phyloP scores from a whole-genome alignment of 2,797 vertebrate species.

The Pteronotus mesoamericanus region DNA sequence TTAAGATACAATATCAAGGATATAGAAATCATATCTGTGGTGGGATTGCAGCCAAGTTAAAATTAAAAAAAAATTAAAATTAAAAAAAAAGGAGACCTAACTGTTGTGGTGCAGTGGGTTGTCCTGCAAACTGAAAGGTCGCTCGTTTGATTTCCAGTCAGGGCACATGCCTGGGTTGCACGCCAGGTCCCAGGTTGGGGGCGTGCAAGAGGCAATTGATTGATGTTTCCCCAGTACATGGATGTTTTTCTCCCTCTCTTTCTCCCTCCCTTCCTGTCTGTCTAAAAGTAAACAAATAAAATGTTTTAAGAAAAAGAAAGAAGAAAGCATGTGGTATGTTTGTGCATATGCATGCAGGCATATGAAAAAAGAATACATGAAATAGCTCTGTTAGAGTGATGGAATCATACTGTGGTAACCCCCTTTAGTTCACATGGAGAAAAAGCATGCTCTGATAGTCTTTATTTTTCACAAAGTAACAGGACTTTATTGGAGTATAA shows the following conservation, averaged over 20 bases:
- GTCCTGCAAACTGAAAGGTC: background rate
- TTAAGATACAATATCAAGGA: background rate
- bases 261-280: background rate
- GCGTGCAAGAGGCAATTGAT: background rate
- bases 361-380: background rate
- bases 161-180: background rate
- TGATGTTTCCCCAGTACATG: background rate
- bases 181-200: too few relatives aligned
- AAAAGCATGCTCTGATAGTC: background rate
- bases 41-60: background rate
- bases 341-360: background rate
- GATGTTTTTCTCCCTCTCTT: background rate
- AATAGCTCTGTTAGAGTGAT: background rate
- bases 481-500: slow-evolving; percentile 31
- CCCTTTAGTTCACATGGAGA: background rate
- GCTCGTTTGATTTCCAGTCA: background rate
- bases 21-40: background rate
- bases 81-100: background rate
- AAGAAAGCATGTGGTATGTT: background rate
- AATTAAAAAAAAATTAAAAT: too few relatives aligned
- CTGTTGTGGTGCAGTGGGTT: background rate
- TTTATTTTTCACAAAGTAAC: slow-evolving; percentile 17
- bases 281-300: background rate
- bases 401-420: background rate
- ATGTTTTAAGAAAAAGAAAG: background rate